Conservation (phyloP, 2,113 vertebrate species). For the western clawed frog (Xenopus tropicalis) region UCB_Xtro_10.0 CM004447.2:20524001-20524500, state of each 20-base stretch:
- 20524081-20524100: constrained; percentile 15
- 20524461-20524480: no score
- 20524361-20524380: no score
- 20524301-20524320: neutral
- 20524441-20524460: no score
- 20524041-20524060: neutral
- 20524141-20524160: constrained; percentile 5
- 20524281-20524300: neutral
- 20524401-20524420: no score
- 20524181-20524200: constrained; percentile 1
- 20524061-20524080: neutral
- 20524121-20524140: constrained; percentile 11
- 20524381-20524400: no score
- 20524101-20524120: neutral
- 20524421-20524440: no score
- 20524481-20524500: no score
- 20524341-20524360: no score
- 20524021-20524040: neutral
- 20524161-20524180: constrained; percentile 11
- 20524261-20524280: neutral
- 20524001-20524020: no score
- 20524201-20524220: constrained; percentile 11
- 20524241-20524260: neutral
- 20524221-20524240: neutral
- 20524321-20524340: neutral